Evolutionary conservation across 2,113 vertebrate genomes (phyloP).

Genomic region (Syngnathus typhle): DNA sequence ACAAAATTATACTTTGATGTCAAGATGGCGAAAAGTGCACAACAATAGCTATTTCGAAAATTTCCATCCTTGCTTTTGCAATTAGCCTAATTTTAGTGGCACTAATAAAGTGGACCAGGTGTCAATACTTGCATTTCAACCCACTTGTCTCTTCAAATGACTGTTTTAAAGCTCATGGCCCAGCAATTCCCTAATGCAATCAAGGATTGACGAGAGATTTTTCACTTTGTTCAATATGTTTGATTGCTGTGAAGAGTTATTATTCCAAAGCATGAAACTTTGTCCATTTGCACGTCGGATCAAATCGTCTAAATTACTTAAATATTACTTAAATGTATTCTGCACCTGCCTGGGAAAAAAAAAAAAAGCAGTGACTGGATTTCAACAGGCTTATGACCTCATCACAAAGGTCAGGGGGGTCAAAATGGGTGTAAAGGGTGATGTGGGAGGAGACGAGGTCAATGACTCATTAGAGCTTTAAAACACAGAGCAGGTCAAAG

Average conservation of each 20-base stretch:
- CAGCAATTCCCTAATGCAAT: neutral
- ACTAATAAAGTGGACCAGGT: neutral
- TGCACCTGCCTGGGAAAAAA: neutral
- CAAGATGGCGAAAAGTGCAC: no score
- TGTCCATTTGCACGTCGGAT: neutral
- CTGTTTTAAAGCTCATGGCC: neutral
- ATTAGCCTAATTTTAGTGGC: conserved; percentile 1
- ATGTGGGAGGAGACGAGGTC: conserved; percentile 52
- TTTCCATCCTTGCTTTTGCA: neutral
- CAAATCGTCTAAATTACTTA: neutral
- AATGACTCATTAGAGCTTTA: conserved; percentile 59
- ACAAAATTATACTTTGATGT: no score
- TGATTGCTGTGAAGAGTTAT: neutral
- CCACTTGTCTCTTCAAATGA: neutral
- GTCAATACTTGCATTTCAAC: conserved; percentile 2
- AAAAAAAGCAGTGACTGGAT: conserved; percentile 20
- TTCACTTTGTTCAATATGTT: conserved; percentile 1
- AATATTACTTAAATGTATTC: neutral
- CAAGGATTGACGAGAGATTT: neutral
- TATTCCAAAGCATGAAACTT: neutral
- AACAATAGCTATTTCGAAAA: neutral
- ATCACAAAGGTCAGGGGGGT: conserved; percentile 24
- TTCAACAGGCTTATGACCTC: conserved; percentile 48
- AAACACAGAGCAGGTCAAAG: conserved; percentile 52
- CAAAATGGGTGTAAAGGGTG: conserved; percentile 40